These are phyloP conservation scores for Aporrectodea caliginosa DNA, from an alignment of 1,140 invertebrate genomes.

Conservation along the genomic window DNA sequence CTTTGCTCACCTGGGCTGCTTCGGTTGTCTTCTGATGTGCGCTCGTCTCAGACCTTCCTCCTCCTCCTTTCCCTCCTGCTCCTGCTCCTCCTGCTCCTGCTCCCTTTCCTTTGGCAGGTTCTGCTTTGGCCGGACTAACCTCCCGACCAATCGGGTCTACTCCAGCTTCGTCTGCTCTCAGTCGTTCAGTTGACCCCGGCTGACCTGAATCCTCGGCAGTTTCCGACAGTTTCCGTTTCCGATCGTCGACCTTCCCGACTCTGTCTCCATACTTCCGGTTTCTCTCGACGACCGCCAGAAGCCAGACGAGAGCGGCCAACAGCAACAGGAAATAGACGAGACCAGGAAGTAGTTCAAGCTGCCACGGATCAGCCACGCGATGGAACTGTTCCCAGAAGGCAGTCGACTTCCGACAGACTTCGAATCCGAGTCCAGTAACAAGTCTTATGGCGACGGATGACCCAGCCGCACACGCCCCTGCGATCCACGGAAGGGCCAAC, in stretches of 20 bases:
- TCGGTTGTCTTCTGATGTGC: no score
- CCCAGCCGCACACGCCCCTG: not conserved
- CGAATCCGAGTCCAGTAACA: not conserved
- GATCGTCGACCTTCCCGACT: not conserved
- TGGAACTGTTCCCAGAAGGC: not conserved
- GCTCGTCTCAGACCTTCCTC: no score
- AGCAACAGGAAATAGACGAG: not conserved
- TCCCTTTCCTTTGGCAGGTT: no score
- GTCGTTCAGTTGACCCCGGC: no score
- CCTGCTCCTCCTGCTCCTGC: no score
- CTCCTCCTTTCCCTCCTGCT: no score
- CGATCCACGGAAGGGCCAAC: not conserved
- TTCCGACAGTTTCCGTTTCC: not conserved
- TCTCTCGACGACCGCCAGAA: not conserved
- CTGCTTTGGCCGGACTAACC: no score
- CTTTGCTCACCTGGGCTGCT: no score
- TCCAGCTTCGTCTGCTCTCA: no score
- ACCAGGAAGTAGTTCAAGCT: not conserved
- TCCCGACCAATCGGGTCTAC: no score
- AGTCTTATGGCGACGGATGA: not conserved
- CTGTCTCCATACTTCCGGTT: not conserved
- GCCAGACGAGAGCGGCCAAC: not conserved
- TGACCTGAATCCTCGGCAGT: not conserved
- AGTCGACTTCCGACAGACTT: not conserved
- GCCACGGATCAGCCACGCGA: not conserved